Evolutionary conservation across 2,113 vertebrate species (phyloP).

Genomic region (Murina feae): DNA sequence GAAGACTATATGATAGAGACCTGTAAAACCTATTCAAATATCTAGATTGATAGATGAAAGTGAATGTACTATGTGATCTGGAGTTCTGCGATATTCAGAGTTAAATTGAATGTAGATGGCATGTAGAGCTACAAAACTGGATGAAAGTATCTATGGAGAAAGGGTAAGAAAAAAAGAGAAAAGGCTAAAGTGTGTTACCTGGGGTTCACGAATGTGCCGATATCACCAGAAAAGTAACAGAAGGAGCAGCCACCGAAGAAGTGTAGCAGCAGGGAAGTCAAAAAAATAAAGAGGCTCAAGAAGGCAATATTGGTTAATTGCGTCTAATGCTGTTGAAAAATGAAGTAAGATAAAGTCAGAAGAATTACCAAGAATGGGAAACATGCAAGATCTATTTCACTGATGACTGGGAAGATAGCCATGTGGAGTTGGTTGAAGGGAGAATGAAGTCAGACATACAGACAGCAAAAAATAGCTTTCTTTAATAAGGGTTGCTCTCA

Average conservation of each 20-base stretch:
- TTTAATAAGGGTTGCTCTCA: not conserved
- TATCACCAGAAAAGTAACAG: not conserved
- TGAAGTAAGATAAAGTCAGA: not conserved
- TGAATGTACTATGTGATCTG: not conserved
- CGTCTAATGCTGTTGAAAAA: not conserved
- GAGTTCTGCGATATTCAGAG: not conserved
- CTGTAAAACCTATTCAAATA: not conserved
- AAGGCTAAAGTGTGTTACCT: not conserved
- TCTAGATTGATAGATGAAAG: not conserved
- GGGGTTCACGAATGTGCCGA: not conserved
- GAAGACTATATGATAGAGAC: not conserved
- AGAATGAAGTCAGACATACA: not conserved
- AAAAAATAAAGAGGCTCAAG: not conserved
- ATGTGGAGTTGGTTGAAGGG: not conserved
- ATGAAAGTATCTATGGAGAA: not conserved
- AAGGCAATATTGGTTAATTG: not conserved
- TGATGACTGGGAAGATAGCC: not conserved
- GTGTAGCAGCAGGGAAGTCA: not conserved
- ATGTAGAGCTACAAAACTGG: not conserved
- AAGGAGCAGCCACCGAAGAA: not conserved
- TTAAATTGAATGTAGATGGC: not conserved
- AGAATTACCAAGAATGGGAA: not conserved
- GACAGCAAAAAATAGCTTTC: not conserved
- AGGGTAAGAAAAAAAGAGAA: not conserved
- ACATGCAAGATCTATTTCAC: not conserved